Base-by-base conservation (phyloP, 2,797 vertebrate species). In the Pseudomugil gertrudae region DNA sequence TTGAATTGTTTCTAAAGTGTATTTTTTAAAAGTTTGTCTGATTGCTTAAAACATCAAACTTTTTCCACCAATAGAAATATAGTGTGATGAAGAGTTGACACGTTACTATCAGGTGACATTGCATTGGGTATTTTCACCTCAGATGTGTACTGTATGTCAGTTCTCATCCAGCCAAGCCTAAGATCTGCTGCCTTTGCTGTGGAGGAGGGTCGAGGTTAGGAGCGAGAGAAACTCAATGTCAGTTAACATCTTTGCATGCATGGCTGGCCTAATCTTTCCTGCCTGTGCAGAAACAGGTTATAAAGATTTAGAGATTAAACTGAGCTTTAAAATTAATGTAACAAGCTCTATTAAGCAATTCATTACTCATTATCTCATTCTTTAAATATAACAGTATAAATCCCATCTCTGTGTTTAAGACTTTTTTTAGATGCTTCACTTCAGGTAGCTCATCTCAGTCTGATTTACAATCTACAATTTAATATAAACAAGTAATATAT, bases 241-340 rank as follows among this genome's bases (percentile, higher is more conserved):
- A 80, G 70, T 80, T 57, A 85, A 51, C 60, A 60, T 63, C 38
- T 32, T 23, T 30, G 57, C 79, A 78, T 62, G 76, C 53, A 51
- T 72, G 68, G 54, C 24, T 62, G 26, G 24, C 38, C 53, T 79
- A 55, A 80, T 81, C 79, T 61, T 29, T 79, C 55, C 48, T 48
- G 3, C 47, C 58, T 45, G 36, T 69, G 54, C 69, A 74, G 58
- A 73, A 57, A 24, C 51, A 63, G 54, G 27, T 73, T 72, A 52
- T 52, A 76, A 71, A 83, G 74, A 86, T 83, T 64, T 53, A 38
- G 27, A 76, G 72, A 86, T 85, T 74, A 81, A 67, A 74, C 27
- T 2, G 6, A 61, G 55, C 58, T 67, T 69, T 79, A 36, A 78
- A 79, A 70, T 66, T 19, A 63, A 74, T 86, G 72, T 63, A 76